Conservation (phyloP, 2,888 invertebrate genomes). For the Harpalus rubripes region DNA sequence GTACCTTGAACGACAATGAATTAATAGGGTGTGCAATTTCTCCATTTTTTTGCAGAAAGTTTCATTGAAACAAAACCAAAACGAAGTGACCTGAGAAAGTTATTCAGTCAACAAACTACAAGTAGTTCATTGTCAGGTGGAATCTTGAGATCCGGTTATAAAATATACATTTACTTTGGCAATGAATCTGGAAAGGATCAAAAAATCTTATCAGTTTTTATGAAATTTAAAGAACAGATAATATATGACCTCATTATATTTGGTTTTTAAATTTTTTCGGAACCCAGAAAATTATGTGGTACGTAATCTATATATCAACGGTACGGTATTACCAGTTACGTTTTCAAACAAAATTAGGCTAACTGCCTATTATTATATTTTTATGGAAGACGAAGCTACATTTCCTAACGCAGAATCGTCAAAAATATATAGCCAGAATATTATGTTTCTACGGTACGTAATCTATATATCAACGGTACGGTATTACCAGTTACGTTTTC, state of each 20-base stretch:
- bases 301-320: no score
- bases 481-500: no score
- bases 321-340: no score
- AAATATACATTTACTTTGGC: constrained; percentile 29
- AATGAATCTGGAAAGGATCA: constrained; percentile 2
- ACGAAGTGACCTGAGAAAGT: constrained; percentile 57
- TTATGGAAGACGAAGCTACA: no score
- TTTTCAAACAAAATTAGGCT: no score
- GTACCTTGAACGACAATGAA: constrained; percentile 31
- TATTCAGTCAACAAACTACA: constrained; percentile 50
- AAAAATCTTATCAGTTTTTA: constrained; percentile 3
- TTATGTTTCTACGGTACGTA: no score
- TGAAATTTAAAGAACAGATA: not conserved
- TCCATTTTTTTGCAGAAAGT: constrained; percentile 59
- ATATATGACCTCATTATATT: not conserved
- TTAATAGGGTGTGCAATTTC: constrained; percentile 60
- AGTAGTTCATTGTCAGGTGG: constrained; percentile 59
- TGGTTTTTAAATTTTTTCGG: no score
- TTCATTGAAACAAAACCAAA: constrained; percentile 44
- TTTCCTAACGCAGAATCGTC: no score
- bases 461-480: no score
- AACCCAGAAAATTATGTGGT: no score
- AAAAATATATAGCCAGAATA: no score
- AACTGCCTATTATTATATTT: no score
- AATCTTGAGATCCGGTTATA: constrained; percentile 14